Conservation (phyloP, 2,113 vertebrate genomes). For the Emydura subglobosa region DNA sequence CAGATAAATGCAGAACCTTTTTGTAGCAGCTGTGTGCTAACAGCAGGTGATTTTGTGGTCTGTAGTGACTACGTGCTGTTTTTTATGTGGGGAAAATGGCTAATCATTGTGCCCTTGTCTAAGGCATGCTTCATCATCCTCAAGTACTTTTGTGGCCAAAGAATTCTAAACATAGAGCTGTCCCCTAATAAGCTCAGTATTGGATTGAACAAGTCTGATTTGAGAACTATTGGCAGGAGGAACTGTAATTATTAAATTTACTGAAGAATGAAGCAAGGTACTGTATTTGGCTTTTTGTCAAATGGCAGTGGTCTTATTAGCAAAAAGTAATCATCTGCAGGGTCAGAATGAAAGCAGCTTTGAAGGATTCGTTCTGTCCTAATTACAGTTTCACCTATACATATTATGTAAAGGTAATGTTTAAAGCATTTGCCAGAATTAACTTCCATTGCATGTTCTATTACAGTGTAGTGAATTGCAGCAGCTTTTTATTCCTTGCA, state of each 20-base stretch:
- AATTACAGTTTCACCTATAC: constrained; percentile 86
- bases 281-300: constrained; percentile 84
- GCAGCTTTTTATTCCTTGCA: constrained; percentile 81
- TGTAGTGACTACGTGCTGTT: constrained; percentile 78
- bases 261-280: constrained; percentile 82
- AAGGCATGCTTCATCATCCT: constrained; percentile 84
- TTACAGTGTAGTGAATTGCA: constrained; percentile 80
- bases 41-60: constrained; percentile 81
- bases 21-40: constrained; percentile 79
- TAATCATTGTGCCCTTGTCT: constrained; percentile 84
- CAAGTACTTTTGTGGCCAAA: constrained; percentile 84
- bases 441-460: constrained; percentile 83
- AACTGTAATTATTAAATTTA: constrained; percentile 87
- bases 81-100: constrained; percentile 83
- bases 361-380: constrained; percentile 82
- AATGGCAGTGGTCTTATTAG: constrained; percentile 84
- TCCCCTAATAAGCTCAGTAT: constrained; percentile 85
- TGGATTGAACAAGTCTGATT: constrained; percentile 84
- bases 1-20: constrained; percentile 81
- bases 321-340: constrained; percentile 82
- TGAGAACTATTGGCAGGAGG: constrained; percentile 83
- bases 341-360: constrained; percentile 81
- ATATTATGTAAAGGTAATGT: constrained; percentile 86
- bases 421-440: constrained; percentile 88
- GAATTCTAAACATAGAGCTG: constrained; percentile 84